A percentile compares a stretch with the other conserved stretches of the same genome.
Evolutionary conservation across 2,113 vertebrate genomes (phyloP).

Genomic region (Hypocryptadius cinnamomeus): DNA sequence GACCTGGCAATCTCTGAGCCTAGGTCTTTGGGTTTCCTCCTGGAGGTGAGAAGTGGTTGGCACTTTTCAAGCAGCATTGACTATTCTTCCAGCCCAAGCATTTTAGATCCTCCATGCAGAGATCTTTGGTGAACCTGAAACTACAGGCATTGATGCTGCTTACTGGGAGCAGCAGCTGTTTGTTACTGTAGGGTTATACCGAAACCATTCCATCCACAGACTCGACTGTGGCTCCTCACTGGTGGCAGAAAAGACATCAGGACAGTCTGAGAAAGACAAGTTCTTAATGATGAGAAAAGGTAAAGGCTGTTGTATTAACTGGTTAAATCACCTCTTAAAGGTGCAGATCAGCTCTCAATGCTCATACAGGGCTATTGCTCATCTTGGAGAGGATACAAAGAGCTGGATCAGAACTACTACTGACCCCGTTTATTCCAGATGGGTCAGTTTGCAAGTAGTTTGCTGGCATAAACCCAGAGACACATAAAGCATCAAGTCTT

Average conservation of each 20-base stretch:
- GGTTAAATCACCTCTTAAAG: background rate
- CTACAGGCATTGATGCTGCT: background rate
- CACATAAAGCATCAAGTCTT: constrained; percentile 32
- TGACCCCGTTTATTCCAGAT: constrained; percentile 12
- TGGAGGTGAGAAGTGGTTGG: background rate
- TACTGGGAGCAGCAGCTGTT: background rate
- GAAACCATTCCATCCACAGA: background rate
- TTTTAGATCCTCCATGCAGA: background rate
- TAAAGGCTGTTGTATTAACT: background rate
- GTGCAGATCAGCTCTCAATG: background rate
- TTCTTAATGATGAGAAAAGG: background rate
- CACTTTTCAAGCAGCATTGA: background rate
- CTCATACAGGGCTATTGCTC: background rate
- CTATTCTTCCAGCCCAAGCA: background rate
- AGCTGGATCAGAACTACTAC: constrained; percentile 3
- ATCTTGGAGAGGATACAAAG: background rate
- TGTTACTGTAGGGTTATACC: background rate
- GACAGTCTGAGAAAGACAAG: background rate
- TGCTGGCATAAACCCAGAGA: constrained; percentile 25
- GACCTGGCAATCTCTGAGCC: background rate
- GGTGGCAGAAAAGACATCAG: background rate
- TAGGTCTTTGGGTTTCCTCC: background rate
- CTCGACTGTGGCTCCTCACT: background rate
- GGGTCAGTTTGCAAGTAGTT: constrained; percentile 27
- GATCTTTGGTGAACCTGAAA: background rate